Evolutionary conservation across 2,113 vertebrate genomes (phyloP).

Genomic region (Geococcyx californianus): DNA sequence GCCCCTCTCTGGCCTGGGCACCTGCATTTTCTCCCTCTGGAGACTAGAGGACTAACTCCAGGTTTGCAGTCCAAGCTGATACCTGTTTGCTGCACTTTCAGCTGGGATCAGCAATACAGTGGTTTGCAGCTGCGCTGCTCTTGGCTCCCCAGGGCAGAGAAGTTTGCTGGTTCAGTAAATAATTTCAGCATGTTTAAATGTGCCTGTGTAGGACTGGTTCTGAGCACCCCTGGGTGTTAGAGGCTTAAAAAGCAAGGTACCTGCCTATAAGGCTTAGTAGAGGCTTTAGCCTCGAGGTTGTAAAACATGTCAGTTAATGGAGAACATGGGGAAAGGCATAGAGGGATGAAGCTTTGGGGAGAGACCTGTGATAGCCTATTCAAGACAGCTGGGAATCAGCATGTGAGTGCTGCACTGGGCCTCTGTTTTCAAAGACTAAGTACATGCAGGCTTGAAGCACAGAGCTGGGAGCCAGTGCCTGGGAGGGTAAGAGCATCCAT

Average conservation of each 20-base stretch:
- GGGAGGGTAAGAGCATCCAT: background rate
- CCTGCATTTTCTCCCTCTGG: background rate
- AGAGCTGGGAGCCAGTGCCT: background rate
- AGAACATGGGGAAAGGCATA: background rate
- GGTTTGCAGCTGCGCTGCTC: background rate
- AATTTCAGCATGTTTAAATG: background rate
- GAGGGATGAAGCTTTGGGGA: background rate
- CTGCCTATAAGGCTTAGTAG: background rate
- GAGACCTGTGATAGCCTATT: background rate
- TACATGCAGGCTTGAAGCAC: background rate
- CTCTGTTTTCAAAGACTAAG: background rate
- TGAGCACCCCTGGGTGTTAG: background rate
- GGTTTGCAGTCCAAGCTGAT: background rate
- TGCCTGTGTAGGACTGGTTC: background rate
- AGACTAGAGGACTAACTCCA: background rate
- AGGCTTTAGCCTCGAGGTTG: background rate
- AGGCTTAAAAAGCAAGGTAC: background rate
- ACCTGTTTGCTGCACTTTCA: background rate
- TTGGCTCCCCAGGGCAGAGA: background rate
- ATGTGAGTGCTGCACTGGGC: background rate
- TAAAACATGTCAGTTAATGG: background rate
- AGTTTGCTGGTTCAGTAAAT: background rate
- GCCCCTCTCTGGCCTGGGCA: background rate
- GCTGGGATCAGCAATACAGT: background rate
- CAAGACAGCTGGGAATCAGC: background rate